These are phyloP conservation scores for Myotis pilosus DNA, from an alignment of 2,797 vertebrate genomes.

Conservation along the genomic window DNA sequence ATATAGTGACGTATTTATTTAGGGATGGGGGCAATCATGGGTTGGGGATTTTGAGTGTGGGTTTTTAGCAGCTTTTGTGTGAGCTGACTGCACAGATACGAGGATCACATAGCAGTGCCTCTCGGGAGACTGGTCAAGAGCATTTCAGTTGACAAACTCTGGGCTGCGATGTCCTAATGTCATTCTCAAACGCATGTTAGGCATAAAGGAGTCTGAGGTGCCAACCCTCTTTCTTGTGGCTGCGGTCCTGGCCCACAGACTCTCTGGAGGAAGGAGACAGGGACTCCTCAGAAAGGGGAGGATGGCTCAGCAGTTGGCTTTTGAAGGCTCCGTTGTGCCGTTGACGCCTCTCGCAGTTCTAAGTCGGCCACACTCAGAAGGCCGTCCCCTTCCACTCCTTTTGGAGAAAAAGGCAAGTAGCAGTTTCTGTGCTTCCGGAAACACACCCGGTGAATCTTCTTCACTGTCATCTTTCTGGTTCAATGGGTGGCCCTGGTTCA, in stretches of 20 bases:
- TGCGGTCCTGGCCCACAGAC: neutral
- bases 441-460: neutral
- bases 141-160: slow-evolving; percentile 76
- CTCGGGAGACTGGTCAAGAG: slow-evolving; percentile 1
- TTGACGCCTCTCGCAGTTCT: neutral
- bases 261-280: neutral
- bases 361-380: neutral
- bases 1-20: neutral
- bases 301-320: neutral
- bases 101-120: slow-evolving; percentile 24
- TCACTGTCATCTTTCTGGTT: neutral
- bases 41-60: neutral
- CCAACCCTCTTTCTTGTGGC: neutral
- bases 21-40: neutral
- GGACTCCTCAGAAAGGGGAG: neutral
- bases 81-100: neutral
- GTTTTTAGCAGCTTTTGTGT: neutral
- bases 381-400: neutral
- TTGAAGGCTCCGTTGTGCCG: neutral
- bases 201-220: neutral
- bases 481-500: neutral
- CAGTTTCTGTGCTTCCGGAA: slow-evolving; percentile 15
- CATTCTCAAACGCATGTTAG: neutral
- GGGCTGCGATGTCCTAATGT: slow-evolving; percentile 60
- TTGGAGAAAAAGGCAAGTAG: neutral